Conservation (phyloP, 2,888 invertebrate genomes). For the Melanargia galathea region DNA sequence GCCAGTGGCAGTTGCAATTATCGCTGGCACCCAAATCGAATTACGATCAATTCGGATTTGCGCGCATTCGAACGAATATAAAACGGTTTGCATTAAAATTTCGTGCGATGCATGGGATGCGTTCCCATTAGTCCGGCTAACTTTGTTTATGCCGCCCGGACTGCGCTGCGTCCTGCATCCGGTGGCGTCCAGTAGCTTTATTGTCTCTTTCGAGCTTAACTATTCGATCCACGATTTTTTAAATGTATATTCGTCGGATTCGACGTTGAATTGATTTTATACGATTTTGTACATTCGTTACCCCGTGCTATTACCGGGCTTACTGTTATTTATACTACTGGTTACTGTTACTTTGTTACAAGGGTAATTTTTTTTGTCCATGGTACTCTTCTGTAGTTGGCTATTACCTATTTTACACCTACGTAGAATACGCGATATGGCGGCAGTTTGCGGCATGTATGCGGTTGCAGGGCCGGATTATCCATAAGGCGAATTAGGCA, state of each 20-base stretch:
- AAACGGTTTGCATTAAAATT: constrained; percentile 83
- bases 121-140: constrained; percentile 76
- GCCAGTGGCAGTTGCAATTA: constrained; percentile 82
- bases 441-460: too few relatives aligned
- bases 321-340: too few relatives aligned
- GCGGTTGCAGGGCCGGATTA: too few relatives aligned
- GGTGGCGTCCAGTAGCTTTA: constrained; percentile 46
- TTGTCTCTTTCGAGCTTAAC: constrained; percentile 17
- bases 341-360: too few relatives aligned
- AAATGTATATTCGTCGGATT: neutral
- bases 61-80: constrained; percentile 80
- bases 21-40: constrained; percentile 79
- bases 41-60: constrained; percentile 84
- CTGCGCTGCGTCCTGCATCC: constrained; percentile 35
- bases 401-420: too few relatives aligned
- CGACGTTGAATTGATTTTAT: neutral
- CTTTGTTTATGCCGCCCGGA: constrained; percentile 62
- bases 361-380: too few relatives aligned
- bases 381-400: too few relatives aligned
- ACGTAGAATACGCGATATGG: too few relatives aligned
- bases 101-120: constrained; percentile 78
- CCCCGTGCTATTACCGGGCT: too few relatives aligned
- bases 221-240: constrained; percentile 7
- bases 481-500: too few relatives aligned
- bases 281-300: neutral